Evolutionary conservation across 2,113 vertebrate genomes (phyloP).

Genomic region (Corythaixoides concolor): DNA sequence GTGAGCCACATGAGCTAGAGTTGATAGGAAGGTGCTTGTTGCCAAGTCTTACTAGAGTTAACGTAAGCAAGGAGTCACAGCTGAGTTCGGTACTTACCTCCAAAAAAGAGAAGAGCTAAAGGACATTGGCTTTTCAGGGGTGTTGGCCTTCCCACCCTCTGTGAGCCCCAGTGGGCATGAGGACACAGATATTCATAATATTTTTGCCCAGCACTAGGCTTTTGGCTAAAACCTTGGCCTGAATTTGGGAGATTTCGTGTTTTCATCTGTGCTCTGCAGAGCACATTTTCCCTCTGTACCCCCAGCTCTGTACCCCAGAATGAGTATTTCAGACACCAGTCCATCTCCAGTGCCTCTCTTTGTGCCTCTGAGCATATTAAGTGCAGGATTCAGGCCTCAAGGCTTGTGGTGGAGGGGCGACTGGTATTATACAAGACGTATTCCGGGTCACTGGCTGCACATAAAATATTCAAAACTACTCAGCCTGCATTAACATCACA

Average conservation of each 20-base stretch:
- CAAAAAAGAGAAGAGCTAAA: neutral
- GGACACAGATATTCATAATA: neutral
- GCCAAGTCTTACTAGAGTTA: neutral
- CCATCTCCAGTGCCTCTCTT: neutral
- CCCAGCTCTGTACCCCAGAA: neutral
- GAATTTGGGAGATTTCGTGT: neutral
- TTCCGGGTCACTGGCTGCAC: constrained; percentile 5
- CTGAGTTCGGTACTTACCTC: neutral
- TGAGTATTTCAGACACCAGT: neutral
- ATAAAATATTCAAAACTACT: constrained; percentile 41
- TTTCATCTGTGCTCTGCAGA: neutral
- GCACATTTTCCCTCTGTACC: neutral
- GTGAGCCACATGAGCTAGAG: neutral
- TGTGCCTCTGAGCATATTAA: neutral
- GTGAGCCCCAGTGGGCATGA: neutral
- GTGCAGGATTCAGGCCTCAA: neutral
- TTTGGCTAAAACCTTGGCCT: neutral
- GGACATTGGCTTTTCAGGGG: neutral
- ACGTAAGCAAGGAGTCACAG: neutral
- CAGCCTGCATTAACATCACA: constrained; percentile 26
- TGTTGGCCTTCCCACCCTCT: neutral
- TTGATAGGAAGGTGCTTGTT: neutral
- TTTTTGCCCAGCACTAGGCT: neutral
- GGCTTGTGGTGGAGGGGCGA: neutral
- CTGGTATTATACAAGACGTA: constrained; percentile 7